phyloP scores from a whole-genome alignment of 2,888 invertebrate genomes.

The Invenusta paracnida region DNA sequence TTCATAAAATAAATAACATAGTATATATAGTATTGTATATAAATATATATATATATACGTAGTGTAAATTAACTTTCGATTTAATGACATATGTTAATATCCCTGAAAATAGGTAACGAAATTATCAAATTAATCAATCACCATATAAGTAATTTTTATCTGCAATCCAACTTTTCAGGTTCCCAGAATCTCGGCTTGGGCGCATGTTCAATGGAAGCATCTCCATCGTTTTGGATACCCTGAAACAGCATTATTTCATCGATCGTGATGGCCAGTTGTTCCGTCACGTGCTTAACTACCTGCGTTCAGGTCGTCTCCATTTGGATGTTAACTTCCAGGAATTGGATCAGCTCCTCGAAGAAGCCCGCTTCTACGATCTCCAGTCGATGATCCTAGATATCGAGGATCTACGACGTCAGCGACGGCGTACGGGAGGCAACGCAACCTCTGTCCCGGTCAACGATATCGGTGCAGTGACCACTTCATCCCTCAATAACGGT shows the following conservation, averaged over 20 bases:
- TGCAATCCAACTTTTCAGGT: conserved; percentile 70
- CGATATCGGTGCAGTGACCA: not conserved
- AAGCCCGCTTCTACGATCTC: conserved; percentile 84
- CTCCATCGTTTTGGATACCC: conserved; percentile 86
- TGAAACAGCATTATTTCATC: conserved; percentile 97
- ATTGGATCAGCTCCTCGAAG: conserved; percentile 78
- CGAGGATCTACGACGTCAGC: conserved; percentile 43
- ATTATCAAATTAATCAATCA: no score
- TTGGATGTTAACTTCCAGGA: conserved; percentile 81
- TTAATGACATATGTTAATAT: no score
- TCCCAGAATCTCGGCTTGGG: conserved; percentile 82
- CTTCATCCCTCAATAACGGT: not conserved
- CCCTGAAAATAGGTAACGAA: no score
- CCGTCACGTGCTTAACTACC: conserved; percentile 89
- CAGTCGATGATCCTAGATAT: conserved; percentile 60
- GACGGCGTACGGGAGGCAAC: not conserved
- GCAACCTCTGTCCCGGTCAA: not conserved
- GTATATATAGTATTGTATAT: no score
- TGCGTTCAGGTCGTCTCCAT: conserved; percentile 80
- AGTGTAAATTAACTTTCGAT: not conserved
- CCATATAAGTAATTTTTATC: no score
- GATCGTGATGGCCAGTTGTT: conserved; percentile 97
- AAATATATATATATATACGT: not conserved
- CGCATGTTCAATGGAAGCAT: conserved; percentile 89
- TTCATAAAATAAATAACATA: no score